A percentile compares a stretch with the other conserved stretches of the same genome.
Evolutionary conservation across 2,113 vertebrate species (phyloP).

Genomic region (Cichladusa arquata): DNA sequence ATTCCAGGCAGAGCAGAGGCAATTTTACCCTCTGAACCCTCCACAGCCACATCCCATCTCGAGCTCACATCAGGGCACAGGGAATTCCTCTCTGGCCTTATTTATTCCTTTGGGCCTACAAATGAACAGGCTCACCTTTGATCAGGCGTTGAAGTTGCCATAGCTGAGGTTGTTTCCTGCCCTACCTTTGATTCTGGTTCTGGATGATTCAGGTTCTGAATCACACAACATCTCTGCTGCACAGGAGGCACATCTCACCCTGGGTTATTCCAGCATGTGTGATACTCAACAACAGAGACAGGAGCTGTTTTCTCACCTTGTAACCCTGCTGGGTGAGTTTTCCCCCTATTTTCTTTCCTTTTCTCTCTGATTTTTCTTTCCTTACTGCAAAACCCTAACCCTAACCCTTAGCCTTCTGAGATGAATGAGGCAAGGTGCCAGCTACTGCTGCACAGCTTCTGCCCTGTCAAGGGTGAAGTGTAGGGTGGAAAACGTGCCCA

Average conservation of each 20-base stretch:
- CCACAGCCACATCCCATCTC: neutral
- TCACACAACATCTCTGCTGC: accelerated
- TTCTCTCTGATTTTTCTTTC: neutral
- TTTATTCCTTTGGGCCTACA: neutral
- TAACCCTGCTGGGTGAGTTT: accelerated
- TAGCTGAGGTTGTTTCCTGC: neutral
- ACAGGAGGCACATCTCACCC: neutral
- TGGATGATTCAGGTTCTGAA: accelerated
- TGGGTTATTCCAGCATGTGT: neutral
- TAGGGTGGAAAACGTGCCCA: neutral
- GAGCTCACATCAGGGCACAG: neutral
- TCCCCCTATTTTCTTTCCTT: neutral
- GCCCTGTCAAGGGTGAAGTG: neutral
- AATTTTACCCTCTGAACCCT: neutral
- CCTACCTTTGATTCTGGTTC: neutral
- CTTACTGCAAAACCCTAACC: neutral
- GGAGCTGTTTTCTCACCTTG: neutral
- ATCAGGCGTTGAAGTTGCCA: neutral
- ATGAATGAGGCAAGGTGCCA: neutral
- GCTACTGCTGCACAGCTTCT: accelerated
- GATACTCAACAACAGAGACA: neutral
- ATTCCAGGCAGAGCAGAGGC: neutral
- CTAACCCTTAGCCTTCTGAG: neutral
- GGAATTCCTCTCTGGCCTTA: neutral
- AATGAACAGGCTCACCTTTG: neutral